Evolutionary conservation across 2,113 vertebrate species (phyloP).

Genomic region (Ia io): DNA sequence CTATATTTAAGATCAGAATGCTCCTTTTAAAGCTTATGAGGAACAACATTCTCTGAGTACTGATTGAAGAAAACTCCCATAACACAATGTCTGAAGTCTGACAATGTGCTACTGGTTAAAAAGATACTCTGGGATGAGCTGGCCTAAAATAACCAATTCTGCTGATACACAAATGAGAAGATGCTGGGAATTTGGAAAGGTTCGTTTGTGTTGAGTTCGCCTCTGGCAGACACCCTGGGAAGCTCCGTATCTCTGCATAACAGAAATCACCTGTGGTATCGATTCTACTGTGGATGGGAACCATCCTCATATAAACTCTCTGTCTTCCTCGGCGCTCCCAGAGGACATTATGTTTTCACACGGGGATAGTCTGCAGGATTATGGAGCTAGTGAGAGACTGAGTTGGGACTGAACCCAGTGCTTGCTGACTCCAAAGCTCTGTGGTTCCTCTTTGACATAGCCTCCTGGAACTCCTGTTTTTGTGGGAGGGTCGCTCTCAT

Average conservation of each 20-base stretch:
- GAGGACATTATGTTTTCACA: neutral
- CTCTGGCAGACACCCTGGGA: neutral
- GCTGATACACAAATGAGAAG: neutral
- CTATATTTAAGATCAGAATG: neutral
- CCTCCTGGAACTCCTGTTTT: neutral
- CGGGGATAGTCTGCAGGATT: neutral
- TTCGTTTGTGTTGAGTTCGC: neutral
- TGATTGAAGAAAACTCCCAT: neutral
- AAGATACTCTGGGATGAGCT: neutral
- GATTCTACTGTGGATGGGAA: neutral
- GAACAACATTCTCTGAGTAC: neutral
- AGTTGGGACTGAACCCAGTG: neutral
- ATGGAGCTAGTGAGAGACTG: neutral
- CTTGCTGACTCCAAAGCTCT: neutral
- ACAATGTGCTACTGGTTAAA: neutral
- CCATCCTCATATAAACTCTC: neutral
- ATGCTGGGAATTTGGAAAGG: neutral
- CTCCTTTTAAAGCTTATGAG: slow-evolving; percentile 11
- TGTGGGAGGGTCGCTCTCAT: neutral
- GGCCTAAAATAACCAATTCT: neutral
- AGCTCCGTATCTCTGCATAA: neutral
- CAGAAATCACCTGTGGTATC: neutral
- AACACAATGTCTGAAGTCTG: neutral
- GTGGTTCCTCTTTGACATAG: neutral
- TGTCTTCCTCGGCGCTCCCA: neutral